Base-by-base conservation (phyloP, 2,113 vertebrate genomes). In the Leucoraja erinaceus region DNA sequence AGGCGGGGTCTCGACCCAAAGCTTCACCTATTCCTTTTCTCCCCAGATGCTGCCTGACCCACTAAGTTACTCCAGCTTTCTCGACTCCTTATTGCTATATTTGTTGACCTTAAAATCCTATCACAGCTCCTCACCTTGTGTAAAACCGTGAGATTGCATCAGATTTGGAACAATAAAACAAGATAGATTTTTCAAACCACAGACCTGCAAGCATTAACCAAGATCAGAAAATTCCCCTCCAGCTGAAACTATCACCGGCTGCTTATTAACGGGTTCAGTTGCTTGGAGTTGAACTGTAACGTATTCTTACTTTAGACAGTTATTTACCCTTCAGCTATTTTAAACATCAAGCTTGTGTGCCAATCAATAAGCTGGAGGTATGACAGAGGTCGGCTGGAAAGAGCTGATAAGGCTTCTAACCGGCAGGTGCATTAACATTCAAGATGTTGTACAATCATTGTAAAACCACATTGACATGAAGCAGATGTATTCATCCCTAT, bases 241-340 rank as follows among this genome's bases (percentile, higher is more conserved):
- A 31, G n/a, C 16, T 88, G 59, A 31, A 88, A 88, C 14, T n/a
- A 16, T 5, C 47, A 16, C 12, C 12, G n/a, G n/a, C 5, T 16
- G 59, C 59, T 88, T 88, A 66, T 31, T 25, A 83, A 83, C 28
- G n/a, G 12, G 54, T 25, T 84, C 25, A 88, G 22, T 25, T 61
- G 47, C 81, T 84, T 61, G 56, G 12, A 59, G 81, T 63, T 63
- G 83, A 88, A 88, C 28, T 88, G 59, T n/a, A 31, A 63, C 0
- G 11, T 28, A 54, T 63, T 86, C 12, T 88, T 31, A 20, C 28
- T 88, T 66, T 31, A 31, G 83, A 63, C n/a, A 77, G 11, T n/a
- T 5, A 88, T 63, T 86, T 88, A 31, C 14, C 83, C 59, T 88
- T 88, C 59, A 66, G 61, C 83, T 61, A 63, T 88, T 31, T 88